Conservation (phyloP, 2,888 invertebrate genomes). For the Chrysolina americana region DNA sequence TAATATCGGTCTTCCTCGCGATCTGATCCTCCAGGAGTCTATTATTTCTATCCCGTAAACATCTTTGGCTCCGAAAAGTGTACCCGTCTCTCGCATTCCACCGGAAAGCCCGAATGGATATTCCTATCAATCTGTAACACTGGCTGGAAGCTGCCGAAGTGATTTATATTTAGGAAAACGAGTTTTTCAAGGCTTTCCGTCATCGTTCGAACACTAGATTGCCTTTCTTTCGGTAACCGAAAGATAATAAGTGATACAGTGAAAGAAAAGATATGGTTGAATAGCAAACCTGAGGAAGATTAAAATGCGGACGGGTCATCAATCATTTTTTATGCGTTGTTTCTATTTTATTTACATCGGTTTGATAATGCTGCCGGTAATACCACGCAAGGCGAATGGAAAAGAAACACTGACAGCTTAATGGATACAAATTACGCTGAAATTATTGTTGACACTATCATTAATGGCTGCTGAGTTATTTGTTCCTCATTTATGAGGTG, state of each 20-base stretch:
- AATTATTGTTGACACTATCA: slow-evolving; percentile 16
- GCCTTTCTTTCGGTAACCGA: not conserved
- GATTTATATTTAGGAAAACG: not conserved
- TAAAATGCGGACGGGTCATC: not conserved
- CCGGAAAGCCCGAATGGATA: slow-evolving; percentile 4
- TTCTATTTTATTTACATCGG: slow-evolving; percentile 5
- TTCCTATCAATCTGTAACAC: not conserved
- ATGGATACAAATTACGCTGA: slow-evolving; percentile 11
- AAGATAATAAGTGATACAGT: slow-evolving; percentile 12
- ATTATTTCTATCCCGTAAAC: no score
- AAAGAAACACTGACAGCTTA: slow-evolving; percentile 12
- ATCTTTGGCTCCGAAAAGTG: not conserved
- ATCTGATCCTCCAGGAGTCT: no score
- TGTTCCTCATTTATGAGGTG: slow-evolving; percentile 1
- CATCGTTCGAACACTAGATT: slow-evolving; percentile 5
- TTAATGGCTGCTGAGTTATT: not conserved
- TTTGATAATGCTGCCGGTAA: not conserved
- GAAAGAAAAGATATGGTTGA: slow-evolving; percentile 11
- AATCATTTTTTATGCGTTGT: slow-evolving; percentile 9
- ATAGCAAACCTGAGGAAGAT: slow-evolving; percentile 16
- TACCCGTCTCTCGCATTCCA: not conserved
- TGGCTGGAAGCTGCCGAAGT: not conserved
- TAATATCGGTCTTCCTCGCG: no score
- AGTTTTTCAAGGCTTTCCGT: not conserved
- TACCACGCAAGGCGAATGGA: slow-evolving; percentile 14